Base-by-base conservation (phyloP, 2,888 invertebrate species). In the Acrocera orbiculus region DNA sequence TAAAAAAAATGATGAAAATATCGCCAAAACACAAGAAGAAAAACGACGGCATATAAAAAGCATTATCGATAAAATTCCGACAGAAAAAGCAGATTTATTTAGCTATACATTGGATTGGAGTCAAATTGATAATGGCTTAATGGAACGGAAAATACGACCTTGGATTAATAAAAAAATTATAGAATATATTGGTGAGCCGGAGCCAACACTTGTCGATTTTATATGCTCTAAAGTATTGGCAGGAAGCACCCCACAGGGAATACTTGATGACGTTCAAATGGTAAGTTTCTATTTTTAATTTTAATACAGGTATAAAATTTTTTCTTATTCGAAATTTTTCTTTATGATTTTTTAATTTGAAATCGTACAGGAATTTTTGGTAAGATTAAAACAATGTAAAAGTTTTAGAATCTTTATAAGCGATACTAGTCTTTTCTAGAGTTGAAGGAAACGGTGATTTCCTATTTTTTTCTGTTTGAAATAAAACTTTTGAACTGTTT, bases 141-240 rank as follows among this genome's bases (percentile, higher is more conserved):
- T 96, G 87, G 92, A 95, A 58, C 82, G 82, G 56, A 78, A 95
- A 58, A 93, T 99, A 56, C 76, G 90, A 42, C 96, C 98, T 28
- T 99, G 98, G 98, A 93, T 99, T 48, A 93, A 93, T 64, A 99
- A 96, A 65, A 99, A 99, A 66, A 95, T 99, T 37, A 83, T 93
- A 43, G 96, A 98, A 64, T 98, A 96, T 63, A 95, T 99, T 54
- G 96, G 98, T 23, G 98, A 99, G 63, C 96, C 96, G 13, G 98
- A 98, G 61, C 87, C 89, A 19, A 90, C 93, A 10, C 66, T 98
- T 34, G 92, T 95, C n/a, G 95, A 96, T 66, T 98, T 98, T 65
- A 96, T 99, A 56, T 96, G 95, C 65, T 89, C 92, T 51, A 96
- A 96, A 67, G 87, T 99, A 45, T 69, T 92, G 59, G 85, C 86